phyloP scores from a whole-genome alignment of 2,797 vertebrate genomes.

The Malacoctenus gilli region DNA sequence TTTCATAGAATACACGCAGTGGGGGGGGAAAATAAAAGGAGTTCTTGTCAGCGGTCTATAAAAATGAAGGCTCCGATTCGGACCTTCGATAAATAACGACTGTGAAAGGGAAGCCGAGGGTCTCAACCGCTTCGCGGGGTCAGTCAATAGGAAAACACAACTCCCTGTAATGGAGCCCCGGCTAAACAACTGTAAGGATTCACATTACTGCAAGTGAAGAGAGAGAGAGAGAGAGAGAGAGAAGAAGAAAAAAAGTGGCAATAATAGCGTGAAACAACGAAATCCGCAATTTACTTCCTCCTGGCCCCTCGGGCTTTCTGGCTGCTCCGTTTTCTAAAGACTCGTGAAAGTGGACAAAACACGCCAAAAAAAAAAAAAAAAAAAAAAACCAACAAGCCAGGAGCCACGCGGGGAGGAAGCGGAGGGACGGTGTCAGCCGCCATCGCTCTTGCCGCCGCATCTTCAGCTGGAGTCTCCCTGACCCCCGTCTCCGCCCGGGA shows the following conservation, averaged over 20 bases:
- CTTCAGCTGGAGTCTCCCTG: constrained; percentile 69
- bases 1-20: constrained; percentile 7
- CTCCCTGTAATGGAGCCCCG: constrained; percentile 34
- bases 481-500: constrained; percentile 67
- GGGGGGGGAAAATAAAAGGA: too few relatives aligned
- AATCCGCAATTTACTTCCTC: constrained; percentile 62
- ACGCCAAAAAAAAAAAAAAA: constrained; percentile 36
- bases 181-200: constrained; percentile 55
- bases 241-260: constrained; percentile 16
- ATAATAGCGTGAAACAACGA: constrained; percentile 60
- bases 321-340: constrained; percentile 54
- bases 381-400: constrained; percentile 50
- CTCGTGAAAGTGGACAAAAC: too few relatives aligned
- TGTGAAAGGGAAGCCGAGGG: background rate
- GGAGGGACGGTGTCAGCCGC: constrained; percentile 71
- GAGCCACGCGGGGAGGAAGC: constrained; percentile 73
- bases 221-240: constrained; percentile 46
- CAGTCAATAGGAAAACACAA: constrained; percentile 26
- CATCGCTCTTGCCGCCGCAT: constrained; percentile 76
- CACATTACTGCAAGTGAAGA: constrained; percentile 48
- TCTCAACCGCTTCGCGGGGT: constrained; percentile 26
- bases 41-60: constrained; percentile 23
- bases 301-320: constrained; percentile 47
- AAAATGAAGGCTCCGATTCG: background rate
- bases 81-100: constrained; percentile 6